These are phyloP conservation scores for Mythimna loreyi DNA, from an alignment of 2,888 invertebrate genomes.

Conservation along the genomic window DNA sequence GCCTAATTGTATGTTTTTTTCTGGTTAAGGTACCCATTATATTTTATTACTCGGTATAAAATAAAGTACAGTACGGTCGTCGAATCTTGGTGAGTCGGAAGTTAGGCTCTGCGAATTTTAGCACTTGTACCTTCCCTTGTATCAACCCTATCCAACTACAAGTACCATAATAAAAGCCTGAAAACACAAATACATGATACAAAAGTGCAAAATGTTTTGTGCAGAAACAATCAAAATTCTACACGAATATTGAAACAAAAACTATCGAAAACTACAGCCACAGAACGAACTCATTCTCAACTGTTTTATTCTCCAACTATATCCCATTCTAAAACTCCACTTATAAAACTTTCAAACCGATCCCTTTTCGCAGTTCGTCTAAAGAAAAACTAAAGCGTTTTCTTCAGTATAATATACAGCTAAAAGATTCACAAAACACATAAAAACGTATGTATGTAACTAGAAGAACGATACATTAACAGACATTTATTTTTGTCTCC, in stretches of 20 bases:
- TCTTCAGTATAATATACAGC: slow-evolving; percentile 33
- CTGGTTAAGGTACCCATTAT: too few species aligned
- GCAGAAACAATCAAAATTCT: background rate
- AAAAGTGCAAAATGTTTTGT: too few species aligned
- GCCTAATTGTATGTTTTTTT: too few species aligned
- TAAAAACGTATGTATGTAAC: slow-evolving; percentile 13
- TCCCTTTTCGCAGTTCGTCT: slow-evolving; percentile 46
- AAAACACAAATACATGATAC: too few species aligned
- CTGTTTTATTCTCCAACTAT: slow-evolving; percentile 10
- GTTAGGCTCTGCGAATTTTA: too few species aligned
- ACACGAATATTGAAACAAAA: slow-evolving; percentile 2
- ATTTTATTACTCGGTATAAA: too few species aligned
- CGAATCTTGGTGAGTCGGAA: too few species aligned
- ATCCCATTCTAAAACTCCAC: slow-evolving; percentile 18
- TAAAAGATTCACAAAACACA: slow-evolving; percentile 27
- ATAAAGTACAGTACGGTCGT: too few species aligned
- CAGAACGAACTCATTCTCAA: slow-evolving; percentile 1
- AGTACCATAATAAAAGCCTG: too few species aligned
- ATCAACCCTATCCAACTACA: too few species aligned
- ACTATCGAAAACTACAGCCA: slow-evolving; percentile 18
- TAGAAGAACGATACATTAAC: slow-evolving; percentile 15
- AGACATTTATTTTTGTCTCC: slow-evolving; percentile 36
- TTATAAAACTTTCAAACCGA: slow-evolving; percentile 51
- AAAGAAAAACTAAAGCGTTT: slow-evolving; percentile 44
- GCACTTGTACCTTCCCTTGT: too few species aligned